Conservation (phyloP, 53 echinoderm and acorn worm species). For the Luidia sarsii region DNA sequence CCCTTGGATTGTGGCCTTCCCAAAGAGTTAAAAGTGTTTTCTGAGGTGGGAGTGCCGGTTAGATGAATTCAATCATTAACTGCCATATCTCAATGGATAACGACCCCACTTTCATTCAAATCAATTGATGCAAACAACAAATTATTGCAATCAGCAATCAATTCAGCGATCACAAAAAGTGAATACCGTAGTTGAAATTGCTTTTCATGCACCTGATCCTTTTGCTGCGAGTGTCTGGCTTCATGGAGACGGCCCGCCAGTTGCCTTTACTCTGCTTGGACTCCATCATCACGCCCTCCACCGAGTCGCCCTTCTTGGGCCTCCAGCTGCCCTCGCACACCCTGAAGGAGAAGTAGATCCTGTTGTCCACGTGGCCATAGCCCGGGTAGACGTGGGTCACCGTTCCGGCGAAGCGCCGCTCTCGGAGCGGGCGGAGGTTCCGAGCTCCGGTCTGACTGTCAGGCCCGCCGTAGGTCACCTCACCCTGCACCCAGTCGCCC, state of each 20-base stretch:
- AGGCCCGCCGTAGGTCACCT: constrained; percentile 28
- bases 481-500: constrained; percentile 86
- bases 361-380: constrained; percentile 83
- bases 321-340: constrained; percentile 74
- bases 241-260: constrained; percentile 80
- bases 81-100: too few relatives aligned
- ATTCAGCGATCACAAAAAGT: too few relatives aligned
- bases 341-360: constrained; percentile 72
- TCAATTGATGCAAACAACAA: too few relatives aligned
- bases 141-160: too few relatives aligned
- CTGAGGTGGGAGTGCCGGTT: too few relatives aligned
- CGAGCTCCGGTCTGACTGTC: constrained; percentile 30
- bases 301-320: constrained; percentile 84
- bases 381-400: constrained; percentile 74
- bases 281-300: constrained; percentile 84
- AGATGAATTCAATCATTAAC: too few relatives aligned
- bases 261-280: constrained; percentile 87
- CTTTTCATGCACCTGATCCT: constrained; percentile 47
- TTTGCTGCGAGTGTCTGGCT: constrained; percentile 36
- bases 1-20: too few relatives aligned
- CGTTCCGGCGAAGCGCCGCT: constrained; percentile 70
- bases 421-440: constrained; percentile 72
- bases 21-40: too few relatives aligned
- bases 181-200: too few relatives aligned
- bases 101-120: too few relatives aligned